Evolutionary conservation across 2,113 vertebrate genomes (phyloP).

Genomic region (Perca schrenkii): DNA sequence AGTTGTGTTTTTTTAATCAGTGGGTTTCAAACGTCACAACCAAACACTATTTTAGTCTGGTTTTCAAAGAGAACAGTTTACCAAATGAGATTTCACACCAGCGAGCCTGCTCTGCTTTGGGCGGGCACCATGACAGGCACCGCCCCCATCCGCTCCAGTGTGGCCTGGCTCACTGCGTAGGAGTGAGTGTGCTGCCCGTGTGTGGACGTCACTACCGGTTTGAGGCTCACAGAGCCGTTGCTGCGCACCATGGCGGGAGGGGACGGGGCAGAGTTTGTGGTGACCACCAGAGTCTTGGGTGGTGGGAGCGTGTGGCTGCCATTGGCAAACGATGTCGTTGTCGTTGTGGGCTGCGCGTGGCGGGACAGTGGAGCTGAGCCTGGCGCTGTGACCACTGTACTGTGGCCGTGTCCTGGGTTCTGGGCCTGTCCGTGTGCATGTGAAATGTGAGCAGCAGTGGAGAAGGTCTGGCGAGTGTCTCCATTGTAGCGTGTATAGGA

Average conservation of each 20-base stretch:
- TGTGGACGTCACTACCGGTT: slow-evolving; percentile 82
- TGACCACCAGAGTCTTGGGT: slow-evolving; percentile 96
- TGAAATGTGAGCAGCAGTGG: slow-evolving; percentile 66
- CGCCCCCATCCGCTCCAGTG: slow-evolving; percentile 94
- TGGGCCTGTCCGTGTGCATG: slow-evolving; percentile 63
- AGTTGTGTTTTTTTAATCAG: slow-evolving; percentile 7
- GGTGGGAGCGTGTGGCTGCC: slow-evolving; percentile 89
- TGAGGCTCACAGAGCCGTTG: slow-evolving; percentile 90
- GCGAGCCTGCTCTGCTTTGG: slow-evolving; percentile 95
- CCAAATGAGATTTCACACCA: slow-evolving; percentile 85
- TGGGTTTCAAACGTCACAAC: slow-evolving; percentile 40
- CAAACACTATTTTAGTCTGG: slow-evolving; percentile 30
- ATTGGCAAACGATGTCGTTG: slow-evolving; percentile 79
- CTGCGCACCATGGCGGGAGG: slow-evolving; percentile 88
- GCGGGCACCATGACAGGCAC: slow-evolving; percentile 98
- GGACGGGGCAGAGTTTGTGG: slow-evolving; percentile 91
- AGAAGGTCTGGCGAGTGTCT: slow-evolving; percentile 90
- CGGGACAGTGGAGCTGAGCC: slow-evolving; percentile 72
- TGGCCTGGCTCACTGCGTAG: slow-evolving; percentile 93
- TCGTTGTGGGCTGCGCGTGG: slow-evolving; percentile 56
- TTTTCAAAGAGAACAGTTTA: slow-evolving; percentile 24
- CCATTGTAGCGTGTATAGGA: slow-evolving; percentile 91
- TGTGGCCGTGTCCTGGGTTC: slow-evolving; percentile 60
- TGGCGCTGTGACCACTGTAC: slow-evolving; percentile 53
- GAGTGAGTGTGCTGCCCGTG: slow-evolving; percentile 90